These are phyloP conservation scores for Podiceps cristatus DNA, from an alignment of 2,113 vertebrate species.

Conservation along the genomic window DNA sequence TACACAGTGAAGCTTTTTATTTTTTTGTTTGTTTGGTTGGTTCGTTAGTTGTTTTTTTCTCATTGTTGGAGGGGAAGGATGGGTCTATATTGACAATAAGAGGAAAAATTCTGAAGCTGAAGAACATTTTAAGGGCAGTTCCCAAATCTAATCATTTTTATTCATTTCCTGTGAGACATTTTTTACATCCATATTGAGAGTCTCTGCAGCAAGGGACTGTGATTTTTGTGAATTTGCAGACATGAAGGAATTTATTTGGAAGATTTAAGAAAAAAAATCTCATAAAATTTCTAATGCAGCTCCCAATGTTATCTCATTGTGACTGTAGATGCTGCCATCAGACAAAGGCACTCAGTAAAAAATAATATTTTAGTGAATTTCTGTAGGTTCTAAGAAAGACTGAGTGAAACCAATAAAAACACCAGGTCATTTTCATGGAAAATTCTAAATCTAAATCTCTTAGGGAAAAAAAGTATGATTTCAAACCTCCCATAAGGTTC, in stretches of 20 bases:
- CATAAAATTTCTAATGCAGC: not conserved
- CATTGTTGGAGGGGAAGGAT: not conserved
- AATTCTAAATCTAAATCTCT: not conserved
- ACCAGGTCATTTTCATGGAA: not conserved
- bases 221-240: not conserved
- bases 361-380: not conserved
- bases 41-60: not conserved
- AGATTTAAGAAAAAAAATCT: not conserved
- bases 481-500: not conserved
- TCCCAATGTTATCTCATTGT: not conserved
- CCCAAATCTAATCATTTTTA: not conserved
- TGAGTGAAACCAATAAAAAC: not conserved
- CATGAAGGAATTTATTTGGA: not conserved
- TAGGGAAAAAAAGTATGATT: not conserved
- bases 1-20: not conserved
- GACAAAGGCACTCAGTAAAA: not conserved
- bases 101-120: not conserved
- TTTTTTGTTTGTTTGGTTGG: not conserved
- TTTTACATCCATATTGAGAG: not conserved
- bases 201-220: not conserved
- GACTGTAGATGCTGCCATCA: not conserved
- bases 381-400: not conserved
- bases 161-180: not conserved
- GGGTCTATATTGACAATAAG: not conserved
- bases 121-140: not conserved